phyloP scores from a whole-genome alignment of 2,797 vertebrate genomes.

The Denticeps clupeoides region DNA sequence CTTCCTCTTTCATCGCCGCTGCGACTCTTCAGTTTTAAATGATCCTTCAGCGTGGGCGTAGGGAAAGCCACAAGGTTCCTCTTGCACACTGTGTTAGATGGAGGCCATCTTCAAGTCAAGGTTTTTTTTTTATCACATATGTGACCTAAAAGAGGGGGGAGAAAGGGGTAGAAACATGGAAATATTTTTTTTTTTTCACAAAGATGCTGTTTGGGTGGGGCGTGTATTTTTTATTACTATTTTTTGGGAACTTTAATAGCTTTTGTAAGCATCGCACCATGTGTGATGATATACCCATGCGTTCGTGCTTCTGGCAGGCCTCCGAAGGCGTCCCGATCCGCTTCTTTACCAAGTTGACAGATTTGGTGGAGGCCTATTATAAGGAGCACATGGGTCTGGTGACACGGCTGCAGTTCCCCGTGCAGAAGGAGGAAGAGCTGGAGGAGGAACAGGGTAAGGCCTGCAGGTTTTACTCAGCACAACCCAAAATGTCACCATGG shows the following conservation, averaged over 20 bases:
- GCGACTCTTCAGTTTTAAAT: constrained; percentile 31
- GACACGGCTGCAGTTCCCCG: constrained; percentile 78
- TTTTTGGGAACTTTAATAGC: too few species aligned
- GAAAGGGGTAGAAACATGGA: too few species aligned
- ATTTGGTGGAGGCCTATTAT: constrained; percentile 89
- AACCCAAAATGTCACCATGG: too few species aligned
- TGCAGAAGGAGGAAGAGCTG: constrained; percentile 78
- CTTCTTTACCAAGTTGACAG: constrained; percentile 73
- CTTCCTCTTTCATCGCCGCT: constrained; percentile 39
- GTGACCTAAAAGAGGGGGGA: too few species aligned
- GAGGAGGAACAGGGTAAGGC: constrained; percentile 73
- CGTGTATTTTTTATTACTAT: too few species aligned
- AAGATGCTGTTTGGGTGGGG: too few species aligned
- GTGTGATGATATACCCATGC: neutral
- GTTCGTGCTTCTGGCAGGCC: constrained; percentile 57
- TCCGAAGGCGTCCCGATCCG: constrained; percentile 88
- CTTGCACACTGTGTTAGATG: constrained; percentile 21
- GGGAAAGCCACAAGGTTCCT: constrained; percentile 32
- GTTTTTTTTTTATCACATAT: too few species aligned
- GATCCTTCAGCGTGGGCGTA: constrained; percentile 30
- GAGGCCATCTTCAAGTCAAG: constrained; percentile 24
- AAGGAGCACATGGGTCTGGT: constrained; percentile 88
- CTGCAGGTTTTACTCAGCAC: neutral
- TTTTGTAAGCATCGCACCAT: too few species aligned
- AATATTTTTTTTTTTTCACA: neutral